These are phyloP conservation scores for Capromys pilorides DNA, from an alignment of 2,797 vertebrate species.

Conservation along the genomic window DNA sequence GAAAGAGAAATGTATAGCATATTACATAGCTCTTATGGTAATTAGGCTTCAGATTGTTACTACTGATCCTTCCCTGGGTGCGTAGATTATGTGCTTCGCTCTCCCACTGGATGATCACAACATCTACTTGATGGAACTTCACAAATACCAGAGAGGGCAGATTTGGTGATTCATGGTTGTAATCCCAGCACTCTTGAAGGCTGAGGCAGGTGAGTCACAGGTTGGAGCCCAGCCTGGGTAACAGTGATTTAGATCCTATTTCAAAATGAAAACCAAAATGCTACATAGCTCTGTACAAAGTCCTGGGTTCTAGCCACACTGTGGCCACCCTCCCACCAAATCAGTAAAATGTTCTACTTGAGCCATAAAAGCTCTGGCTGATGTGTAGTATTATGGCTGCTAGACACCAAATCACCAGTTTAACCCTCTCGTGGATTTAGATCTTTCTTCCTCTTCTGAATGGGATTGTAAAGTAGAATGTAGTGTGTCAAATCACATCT, in stretches of 20 bases:
- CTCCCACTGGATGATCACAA: neutral
- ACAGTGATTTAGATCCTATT: neutral
- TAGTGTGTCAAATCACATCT: neutral
- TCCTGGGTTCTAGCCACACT: neutral
- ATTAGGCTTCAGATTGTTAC: constrained; percentile 6
- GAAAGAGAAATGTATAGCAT: neutral
- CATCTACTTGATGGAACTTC: neutral
- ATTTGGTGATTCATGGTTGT: neutral
- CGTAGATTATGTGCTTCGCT: neutral
- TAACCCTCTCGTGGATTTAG: neutral
- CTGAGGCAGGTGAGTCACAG: no score
- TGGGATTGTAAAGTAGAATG: constrained; percentile 18
- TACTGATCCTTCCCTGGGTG: neutral
- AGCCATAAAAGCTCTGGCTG: neutral
- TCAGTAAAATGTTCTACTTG: constrained; percentile 10
- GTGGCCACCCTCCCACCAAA: neutral
- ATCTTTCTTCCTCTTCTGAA: neutral
- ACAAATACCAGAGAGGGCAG: neutral
- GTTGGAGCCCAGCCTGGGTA: neutral
- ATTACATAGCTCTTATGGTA: neutral
- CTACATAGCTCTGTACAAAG: neutral
- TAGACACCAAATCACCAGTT: neutral
- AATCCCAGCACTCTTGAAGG: no score
- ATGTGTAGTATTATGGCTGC: neutral
- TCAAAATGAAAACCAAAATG: neutral